These are phyloP conservation scores for Conus ventricosus DNA, from an alignment of 1,140 invertebrate species.

Conservation along the genomic window DNA sequence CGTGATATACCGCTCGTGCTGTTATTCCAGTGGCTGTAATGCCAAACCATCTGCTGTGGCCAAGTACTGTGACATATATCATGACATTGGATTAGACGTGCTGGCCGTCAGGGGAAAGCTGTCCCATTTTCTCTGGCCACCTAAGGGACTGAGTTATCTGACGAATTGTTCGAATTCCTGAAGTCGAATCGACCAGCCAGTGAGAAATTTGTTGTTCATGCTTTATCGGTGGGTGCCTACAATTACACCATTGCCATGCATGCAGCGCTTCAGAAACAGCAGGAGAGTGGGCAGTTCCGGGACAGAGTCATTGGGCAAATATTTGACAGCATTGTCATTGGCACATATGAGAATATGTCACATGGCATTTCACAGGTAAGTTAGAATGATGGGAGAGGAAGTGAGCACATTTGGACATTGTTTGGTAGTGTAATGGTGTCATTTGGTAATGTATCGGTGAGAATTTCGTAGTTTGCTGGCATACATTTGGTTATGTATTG, in stretches of 20 bases:
- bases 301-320: conserved; percentile 49
- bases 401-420: no score
- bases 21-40: conserved; percentile 53
- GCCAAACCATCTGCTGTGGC: conserved; percentile 45
- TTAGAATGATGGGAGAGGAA: neutral
- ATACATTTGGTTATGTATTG: no score
- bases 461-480: no score
- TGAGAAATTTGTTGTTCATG: conserved; percentile 48
- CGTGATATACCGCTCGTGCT: conserved; percentile 42
- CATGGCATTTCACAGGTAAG: conserved; percentile 41
- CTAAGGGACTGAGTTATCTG: conserved; percentile 38
- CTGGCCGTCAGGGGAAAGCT: conserved; percentile 48
- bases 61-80: conserved; percentile 54
- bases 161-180: conserved; percentile 44
- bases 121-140: conserved; percentile 54
- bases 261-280: neutral
- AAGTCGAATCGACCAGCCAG: conserved; percentile 18
- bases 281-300: conserved; percentile 41
- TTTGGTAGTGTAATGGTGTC: no score
- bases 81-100: conserved; percentile 53
- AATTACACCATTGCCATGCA: conserved; percentile 48
- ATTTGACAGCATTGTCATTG: conserved; percentile 58
- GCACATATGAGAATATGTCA: conserved; percentile 53
- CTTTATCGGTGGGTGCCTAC: conserved; percentile 56
- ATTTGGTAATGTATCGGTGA: no score